Evolutionary conservation across 2,113 vertebrate genomes (phyloP).

Genomic region (Scopus umbretta): DNA sequence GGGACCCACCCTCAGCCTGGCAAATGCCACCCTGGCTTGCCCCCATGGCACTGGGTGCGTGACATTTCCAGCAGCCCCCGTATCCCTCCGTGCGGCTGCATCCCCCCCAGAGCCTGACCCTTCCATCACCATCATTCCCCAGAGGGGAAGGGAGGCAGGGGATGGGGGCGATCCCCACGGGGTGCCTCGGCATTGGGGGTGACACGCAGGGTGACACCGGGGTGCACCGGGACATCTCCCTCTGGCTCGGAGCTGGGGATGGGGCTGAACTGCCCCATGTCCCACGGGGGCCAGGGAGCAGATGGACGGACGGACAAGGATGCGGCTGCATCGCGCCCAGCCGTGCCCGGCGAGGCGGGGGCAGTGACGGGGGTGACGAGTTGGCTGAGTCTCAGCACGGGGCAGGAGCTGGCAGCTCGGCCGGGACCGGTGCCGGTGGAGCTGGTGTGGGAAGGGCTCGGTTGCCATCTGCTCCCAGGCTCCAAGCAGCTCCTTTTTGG

Average conservation of each 20-base stretch:
- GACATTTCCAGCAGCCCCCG: not conserved
- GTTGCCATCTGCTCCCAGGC: conserved; percentile 33
- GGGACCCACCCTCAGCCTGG: not conserved
- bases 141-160: not conserved
- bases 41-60: accelerated
- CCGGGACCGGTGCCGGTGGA: not conserved
- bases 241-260: not conserved
- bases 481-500: not conserved
- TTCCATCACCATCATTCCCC: accelerated
- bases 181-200: accelerated
- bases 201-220: accelerated
- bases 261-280: not conserved
- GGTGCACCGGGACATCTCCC: too few relatives aligned
- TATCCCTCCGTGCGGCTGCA: accelerated
- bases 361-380: not conserved
- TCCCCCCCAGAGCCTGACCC: not conserved
- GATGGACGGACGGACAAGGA: not conserved
- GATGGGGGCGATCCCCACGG: not conserved
- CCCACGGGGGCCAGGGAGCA: not conserved
- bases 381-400: not conserved
- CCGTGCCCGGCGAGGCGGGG: not conserved
- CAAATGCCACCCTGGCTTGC: not conserved
- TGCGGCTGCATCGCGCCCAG: not conserved
- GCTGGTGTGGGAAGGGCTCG: not conserved
- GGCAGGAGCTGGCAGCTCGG: not conserved